Base-by-base conservation (phyloP, 2,113 vertebrate species). In the Sula dactylatra region DNA sequence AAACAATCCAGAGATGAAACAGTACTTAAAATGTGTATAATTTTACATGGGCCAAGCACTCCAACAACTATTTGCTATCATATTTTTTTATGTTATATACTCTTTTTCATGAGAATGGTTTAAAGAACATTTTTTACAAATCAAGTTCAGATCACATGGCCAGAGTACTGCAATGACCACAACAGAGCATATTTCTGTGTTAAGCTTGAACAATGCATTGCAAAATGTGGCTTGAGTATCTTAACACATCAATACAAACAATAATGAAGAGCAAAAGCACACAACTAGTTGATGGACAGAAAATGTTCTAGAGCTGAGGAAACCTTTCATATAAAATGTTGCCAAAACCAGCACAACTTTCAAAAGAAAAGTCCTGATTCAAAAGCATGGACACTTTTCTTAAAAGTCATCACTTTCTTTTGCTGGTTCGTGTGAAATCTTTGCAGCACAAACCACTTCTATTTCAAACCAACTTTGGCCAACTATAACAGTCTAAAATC, bases 201-300 rank as follows among this genome's bases (percentile, higher is more conserved):
- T 82, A 67, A 84, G 17, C 5, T 45, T 82, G 29, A 79, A 6
- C 14, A 78, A 50, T 14, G 5, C 7, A 13, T 49, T 82, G 21
- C 16, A 69, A 94, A 85, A 64, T 20, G 10, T 18, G 4, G 18
- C 18, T 67, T 72, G 81, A 44, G 38, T 13, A 10, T 59, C n/a
- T 70, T 55, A 59, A 85, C 4, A 27, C 4, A 15, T 26, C n/a
- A 73, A 16, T 55, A 11, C 29, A 65, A 70, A 78, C 59, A 82
- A 73, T 49, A 78, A 73, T 6, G 21, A 69, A 73, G 20, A 44
- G 6, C 3, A 56, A 88, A 90, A 55, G 10, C 17, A 49, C 3
- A 0, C 13, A 73, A 36, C 18, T 47, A 11, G 1, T 29, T 4
- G 2, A 44, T 11, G 19, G 17, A 76, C 7, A 52, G 14, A 49